These are phyloP conservation scores for Molossus molossus DNA, from an alignment of 2,797 vertebrate species.

Conservation along the genomic window DNA sequence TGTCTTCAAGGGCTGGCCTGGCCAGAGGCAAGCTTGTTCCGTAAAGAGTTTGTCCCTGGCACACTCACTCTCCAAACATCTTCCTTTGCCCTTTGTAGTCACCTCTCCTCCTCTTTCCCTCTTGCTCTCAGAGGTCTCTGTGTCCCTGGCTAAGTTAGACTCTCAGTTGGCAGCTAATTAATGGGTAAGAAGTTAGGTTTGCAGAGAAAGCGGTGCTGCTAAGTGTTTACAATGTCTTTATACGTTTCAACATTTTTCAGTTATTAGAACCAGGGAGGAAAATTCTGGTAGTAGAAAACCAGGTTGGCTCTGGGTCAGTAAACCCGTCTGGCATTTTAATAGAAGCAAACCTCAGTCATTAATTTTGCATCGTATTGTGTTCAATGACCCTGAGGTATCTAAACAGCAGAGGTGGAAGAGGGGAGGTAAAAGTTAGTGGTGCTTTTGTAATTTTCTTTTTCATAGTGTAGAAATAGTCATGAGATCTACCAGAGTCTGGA, in stretches of 20 bases:
- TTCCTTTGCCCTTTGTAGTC: constrained; percentile 13
- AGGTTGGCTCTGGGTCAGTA: constrained; percentile 69
- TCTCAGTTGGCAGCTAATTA: constrained; percentile 79
- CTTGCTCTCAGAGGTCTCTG: constrained; percentile 36
- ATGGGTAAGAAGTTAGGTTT: constrained; percentile 49
- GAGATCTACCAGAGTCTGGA: background rate
- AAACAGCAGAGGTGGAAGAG: background rate
- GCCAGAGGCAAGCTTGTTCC: background rate
- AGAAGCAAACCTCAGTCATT: constrained; percentile 71
- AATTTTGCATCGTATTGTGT: constrained; percentile 58
- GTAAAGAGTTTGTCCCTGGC: background rate
- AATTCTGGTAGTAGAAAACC: constrained; percentile 73
- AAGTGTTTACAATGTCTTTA: constrained; percentile 79
- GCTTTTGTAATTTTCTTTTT: constrained; percentile 53
- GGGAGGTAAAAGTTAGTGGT: background rate
- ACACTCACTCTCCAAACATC: background rate
- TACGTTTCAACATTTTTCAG: constrained; percentile 74
- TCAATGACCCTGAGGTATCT: constrained; percentile 57
- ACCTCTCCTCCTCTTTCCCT: background rate
- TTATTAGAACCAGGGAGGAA: constrained; percentile 83
- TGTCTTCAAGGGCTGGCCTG: background rate
- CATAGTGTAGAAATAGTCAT: background rate
- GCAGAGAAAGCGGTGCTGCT: constrained; percentile 66
- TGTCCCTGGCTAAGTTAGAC: constrained; percentile 55
- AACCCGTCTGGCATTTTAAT: constrained; percentile 73